These are phyloP conservation scores for Anguilla japonica DNA, from an alignment of 2,113 vertebrate species.

Conservation along the genomic window DNA sequence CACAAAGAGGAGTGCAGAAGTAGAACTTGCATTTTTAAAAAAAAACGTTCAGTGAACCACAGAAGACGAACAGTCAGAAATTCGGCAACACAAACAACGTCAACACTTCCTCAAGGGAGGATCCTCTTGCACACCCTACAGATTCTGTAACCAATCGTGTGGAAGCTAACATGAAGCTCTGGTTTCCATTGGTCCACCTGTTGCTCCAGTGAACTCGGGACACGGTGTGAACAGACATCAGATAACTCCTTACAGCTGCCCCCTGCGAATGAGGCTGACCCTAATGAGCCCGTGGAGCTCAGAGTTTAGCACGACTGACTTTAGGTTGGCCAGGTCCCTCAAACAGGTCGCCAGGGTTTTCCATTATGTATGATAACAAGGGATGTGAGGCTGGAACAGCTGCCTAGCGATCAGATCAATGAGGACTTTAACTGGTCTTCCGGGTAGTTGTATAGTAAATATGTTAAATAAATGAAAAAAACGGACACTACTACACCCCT, in stretches of 20 bases:
- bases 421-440: too few relatives aligned
- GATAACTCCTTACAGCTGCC: background rate
- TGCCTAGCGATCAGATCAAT: too few relatives aligned
- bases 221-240: background rate
- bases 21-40: conserved; percentile 3
- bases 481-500: too few relatives aligned
- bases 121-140: background rate
- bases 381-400: too few relatives aligned
- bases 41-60: background rate
- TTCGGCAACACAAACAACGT: background rate
- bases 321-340: too few relatives aligned
- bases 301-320: too few relatives aligned
- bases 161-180: background rate
- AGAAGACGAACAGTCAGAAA: background rate
- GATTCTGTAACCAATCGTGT: background rate
- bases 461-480: too few relatives aligned
- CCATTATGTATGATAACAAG: too few relatives aligned
- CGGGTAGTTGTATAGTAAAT: too few relatives aligned
- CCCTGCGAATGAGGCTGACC: background rate
- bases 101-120: background rate
- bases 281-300: background rate
- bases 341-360: too few relatives aligned
- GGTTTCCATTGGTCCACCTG: background rate
- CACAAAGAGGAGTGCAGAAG: conserved; percentile 1
- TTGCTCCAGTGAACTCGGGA: background rate